phyloP scores from a whole-genome alignment of 2,888 invertebrate genomes.

The Agrochola macilenta region DNA sequence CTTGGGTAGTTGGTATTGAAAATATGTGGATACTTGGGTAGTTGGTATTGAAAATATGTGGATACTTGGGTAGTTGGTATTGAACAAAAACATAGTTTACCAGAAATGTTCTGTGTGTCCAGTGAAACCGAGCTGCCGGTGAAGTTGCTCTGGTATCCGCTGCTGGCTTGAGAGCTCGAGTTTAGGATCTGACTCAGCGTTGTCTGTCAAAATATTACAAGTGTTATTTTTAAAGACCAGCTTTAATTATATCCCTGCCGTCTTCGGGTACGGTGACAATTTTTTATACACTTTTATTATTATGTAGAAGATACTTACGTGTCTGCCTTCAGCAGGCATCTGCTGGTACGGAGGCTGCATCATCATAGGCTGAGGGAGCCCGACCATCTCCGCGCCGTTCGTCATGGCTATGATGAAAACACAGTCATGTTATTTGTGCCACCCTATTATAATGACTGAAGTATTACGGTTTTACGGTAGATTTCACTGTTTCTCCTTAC shows the following conservation, averaged over 20 bases:
- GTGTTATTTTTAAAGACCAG: background rate
- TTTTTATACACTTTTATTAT: no score
- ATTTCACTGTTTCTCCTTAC: no score
- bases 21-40: no score
- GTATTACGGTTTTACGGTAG: no score
- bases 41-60: no score
- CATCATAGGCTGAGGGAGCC: conserved; percentile 76
- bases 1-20: background rate
- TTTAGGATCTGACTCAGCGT: conserved; percentile 84
- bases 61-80: background rate
- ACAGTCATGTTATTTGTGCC: background rate
- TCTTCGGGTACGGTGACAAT: no score
- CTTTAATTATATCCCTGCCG: no score
- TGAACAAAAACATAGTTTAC: conserved; percentile 65
- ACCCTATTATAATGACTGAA: no score
- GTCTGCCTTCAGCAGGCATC: conserved; percentile 75
- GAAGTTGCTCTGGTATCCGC: conserved; percentile 90
- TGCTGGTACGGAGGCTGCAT: conserved; percentile 78
- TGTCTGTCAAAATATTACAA: conserved; percentile 69
- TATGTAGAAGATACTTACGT: conserved; percentile 71
- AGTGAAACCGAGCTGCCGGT: conserved; percentile 89
- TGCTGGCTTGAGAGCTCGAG: conserved; percentile 86
- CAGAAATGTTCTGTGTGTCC: conserved; percentile 88
- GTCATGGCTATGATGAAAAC: conserved; percentile 63
- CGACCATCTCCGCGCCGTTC: conserved; percentile 75